A percentile compares a stretch with the other conserved stretches of the same genome.
Evolutionary conservation across 1,140 invertebrate species (phyloP).

Genomic region (Cotesia chilonis): DNA sequence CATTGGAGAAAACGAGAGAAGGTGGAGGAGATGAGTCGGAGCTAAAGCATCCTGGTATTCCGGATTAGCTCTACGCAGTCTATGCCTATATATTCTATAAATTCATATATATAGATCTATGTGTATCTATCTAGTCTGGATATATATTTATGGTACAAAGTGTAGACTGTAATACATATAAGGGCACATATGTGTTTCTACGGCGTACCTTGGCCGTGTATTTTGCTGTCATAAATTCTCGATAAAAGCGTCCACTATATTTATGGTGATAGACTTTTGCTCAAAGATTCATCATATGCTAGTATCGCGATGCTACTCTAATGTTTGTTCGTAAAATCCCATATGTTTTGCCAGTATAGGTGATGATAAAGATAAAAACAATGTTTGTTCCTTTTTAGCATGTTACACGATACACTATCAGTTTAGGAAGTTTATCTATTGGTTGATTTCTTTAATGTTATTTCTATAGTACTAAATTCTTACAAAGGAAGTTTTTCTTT

Average conservation of each 20-base stretch:
- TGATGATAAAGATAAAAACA: too few species aligned
- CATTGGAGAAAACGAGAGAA: slow-evolving; percentile 16
- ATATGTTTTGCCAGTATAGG: background rate
- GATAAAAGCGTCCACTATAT: slow-evolving; percentile 26
- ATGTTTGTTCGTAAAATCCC: background rate
- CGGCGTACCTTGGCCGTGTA: slow-evolving; percentile 1
- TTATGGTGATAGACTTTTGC: slow-evolving; percentile 19
- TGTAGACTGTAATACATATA: too few species aligned
- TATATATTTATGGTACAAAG: background rate
- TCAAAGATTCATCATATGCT: background rate
- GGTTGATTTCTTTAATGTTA: too few species aligned
- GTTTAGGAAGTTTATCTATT: too few species aligned
- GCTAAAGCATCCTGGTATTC: background rate
- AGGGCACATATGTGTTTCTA: too few species aligned
- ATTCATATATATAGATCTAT: too few species aligned
- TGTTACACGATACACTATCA: too few species aligned
- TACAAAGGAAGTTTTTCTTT: too few species aligned
- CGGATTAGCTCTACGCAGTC: slow-evolving; percentile 20
- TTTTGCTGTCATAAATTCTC: slow-evolving; percentile 28
- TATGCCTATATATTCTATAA: too few species aligned
- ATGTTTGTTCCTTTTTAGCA: too few species aligned
- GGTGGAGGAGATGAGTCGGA: background rate
- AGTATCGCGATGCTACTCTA: background rate
- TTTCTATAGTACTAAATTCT: too few species aligned
- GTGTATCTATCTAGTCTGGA: background rate